A percentile compares a stretch with the other conserved stretches of the same genome.
These are phyloP conservation scores for Brienomyrus longianalis DNA, from an alignment of 2,113 vertebrate genomes.

Conservation along the genomic window DNA sequence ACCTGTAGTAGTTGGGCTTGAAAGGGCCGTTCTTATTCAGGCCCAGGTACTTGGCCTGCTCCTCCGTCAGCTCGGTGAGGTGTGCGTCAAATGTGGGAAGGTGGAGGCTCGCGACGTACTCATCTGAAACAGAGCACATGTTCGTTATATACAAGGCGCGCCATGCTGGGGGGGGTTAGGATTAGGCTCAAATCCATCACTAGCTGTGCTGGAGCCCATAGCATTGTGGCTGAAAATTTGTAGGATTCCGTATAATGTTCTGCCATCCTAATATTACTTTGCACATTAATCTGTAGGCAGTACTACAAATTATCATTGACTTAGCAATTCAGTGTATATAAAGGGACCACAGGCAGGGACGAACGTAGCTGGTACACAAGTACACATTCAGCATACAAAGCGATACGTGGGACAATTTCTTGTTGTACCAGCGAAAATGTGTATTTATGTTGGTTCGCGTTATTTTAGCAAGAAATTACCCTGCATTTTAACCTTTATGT, in stretches of 20 bases:
- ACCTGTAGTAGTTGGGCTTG: slow-evolving; percentile 99
- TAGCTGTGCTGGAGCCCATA: neutral
- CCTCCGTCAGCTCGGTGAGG: slow-evolving; percentile 88
- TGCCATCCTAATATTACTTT: neutral
- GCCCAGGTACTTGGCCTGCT: slow-evolving; percentile 96
- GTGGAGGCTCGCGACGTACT: slow-evolving; percentile 95
- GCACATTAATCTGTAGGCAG: neutral
- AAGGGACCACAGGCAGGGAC: neutral
- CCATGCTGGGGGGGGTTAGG: neutral
- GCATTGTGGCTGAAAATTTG: neutral
- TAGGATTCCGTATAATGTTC: neutral
- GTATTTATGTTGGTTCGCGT: no score
- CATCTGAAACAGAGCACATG: slow-evolving; percentile 62
- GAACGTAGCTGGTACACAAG: neutral
- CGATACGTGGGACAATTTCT: no score
- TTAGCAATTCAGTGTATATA: neutral
- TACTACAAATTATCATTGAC: neutral
- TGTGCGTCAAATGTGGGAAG: slow-evolving; percentile 96
- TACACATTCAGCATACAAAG: neutral
- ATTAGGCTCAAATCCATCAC: neutral
- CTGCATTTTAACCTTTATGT: no score
- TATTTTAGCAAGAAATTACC: no score
- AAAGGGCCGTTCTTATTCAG: slow-evolving; percentile 98
- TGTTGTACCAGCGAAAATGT: no score
- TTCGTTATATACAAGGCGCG: neutral